Evolutionary conservation across 2,113 vertebrate genomes (phyloP), one percentile per base, ranked within the genome.

Genomic region (Bagarius yarrelli): DNA sequence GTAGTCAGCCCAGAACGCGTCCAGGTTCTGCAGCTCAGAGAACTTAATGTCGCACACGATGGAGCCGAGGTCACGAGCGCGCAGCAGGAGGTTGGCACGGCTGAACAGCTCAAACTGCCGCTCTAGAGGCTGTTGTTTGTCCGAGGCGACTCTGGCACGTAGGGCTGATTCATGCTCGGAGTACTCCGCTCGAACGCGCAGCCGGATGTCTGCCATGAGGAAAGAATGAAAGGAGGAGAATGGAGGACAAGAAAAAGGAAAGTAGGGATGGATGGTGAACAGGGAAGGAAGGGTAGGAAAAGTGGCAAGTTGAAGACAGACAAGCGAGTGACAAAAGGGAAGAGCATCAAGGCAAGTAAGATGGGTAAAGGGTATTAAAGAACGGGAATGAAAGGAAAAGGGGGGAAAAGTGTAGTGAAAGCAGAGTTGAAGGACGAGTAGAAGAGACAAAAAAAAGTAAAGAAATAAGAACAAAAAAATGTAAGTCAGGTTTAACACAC

Each of bases 1-100:
- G 89, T 97, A 97, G 91, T 97, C 95, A 0, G 89, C 88, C 96
- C 96, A 97, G 92, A 97, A 97, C 81, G 95, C 95, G 59, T 97
- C 95, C 27, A 97, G 92, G 87, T 96, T 97, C 52, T 93, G 93
- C 85, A 96, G 89, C 86, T 96, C 96, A 0, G 96, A 95, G 87
- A 97, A 97, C 86, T 96, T 97, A 91, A 97, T 97, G 89, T 96
- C 94, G 3, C 96, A 97, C 78, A 96, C 92, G 55, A 97, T 94
- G 1, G 95, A 95, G 34, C 96, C 96, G 85, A 97, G 91, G 89
- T 96, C 95, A 34, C 95, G 90, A 14, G 95, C 88, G 4, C 94
- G 94, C 61, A 97, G 93, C 88, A 97, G 92, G 0, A 92, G 91
- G n/a, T 85, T 95, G 86, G 96, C 94, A 56, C 94, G 94, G 77